Evolutionary conservation across 2,888 invertebrate genomes (phyloP).

Genomic region (Sturmia bella): DNA sequence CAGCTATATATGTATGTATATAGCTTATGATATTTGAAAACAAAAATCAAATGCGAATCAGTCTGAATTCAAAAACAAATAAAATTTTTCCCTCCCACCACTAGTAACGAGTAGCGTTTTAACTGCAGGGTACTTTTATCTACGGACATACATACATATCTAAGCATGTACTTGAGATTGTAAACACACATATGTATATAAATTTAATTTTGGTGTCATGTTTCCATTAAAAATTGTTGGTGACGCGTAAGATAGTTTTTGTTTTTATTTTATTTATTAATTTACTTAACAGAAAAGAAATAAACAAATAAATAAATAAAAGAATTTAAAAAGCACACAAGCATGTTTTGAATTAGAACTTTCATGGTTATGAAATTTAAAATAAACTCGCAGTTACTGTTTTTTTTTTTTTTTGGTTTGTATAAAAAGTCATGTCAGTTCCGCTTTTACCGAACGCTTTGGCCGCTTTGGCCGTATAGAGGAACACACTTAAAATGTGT

Average conservation of each 20-base stretch:
- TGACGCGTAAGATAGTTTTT: constrained; percentile 18
- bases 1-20: no score
- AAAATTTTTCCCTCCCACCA: no score
- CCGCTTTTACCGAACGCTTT: not conserved
- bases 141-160: not conserved
- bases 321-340: constrained; percentile 1
- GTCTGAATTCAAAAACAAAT: no score
- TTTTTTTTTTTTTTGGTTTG: not conserved
- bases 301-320: not conserved
- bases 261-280: constrained; percentile 13
- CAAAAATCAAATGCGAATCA: no score
- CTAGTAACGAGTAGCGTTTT: no score
- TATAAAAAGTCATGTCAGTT: constrained; percentile 12
- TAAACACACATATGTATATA: not conserved
- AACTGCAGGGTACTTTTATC: no score
- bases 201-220: constrained; percentile 51
- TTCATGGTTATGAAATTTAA: constrained; percentile 39
- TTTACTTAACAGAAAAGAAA: no score
- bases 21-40: no score
- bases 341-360: constrained; percentile 41
- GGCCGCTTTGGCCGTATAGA: not conserved
- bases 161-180: no score
- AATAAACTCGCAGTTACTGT: not conserved
- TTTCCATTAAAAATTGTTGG: constrained; percentile 55
- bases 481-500: not conserved